A percentile compares a stretch with the other conserved stretches of the same genome.
phyloP scores from a whole-genome alignment of 1,140 invertebrate genomes.

The Macrobrachium rosenbergii region DNA sequence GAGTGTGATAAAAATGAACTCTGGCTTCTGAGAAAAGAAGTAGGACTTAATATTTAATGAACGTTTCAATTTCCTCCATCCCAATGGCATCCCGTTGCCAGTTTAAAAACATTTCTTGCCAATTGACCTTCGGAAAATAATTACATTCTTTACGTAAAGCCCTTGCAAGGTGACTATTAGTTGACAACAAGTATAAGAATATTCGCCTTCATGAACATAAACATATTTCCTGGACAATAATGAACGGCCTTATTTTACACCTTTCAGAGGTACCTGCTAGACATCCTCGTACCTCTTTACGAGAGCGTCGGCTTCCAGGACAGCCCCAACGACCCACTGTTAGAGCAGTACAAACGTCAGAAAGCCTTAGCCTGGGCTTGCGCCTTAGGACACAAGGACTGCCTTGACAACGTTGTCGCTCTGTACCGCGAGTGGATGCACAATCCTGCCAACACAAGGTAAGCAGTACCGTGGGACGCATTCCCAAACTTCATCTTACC shows the following conservation, averaged over 20 bases:
- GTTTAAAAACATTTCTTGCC: too few species aligned
- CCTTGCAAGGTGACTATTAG: too few species aligned
- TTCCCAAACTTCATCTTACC: background rate
- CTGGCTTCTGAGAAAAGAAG: background rate
- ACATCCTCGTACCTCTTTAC: conserved; percentile 54
- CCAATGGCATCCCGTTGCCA: too few species aligned
- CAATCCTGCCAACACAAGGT: conserved; percentile 66
- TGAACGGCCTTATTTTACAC: background rate
- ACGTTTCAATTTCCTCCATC: too few species aligned
- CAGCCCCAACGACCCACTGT: conserved; percentile 29
- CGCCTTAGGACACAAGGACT: conserved; percentile 51
- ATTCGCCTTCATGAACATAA: too few species aligned
- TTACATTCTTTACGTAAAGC: too few species aligned
- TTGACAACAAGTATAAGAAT: too few species aligned
- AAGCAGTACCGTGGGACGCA: conserved; percentile 3
- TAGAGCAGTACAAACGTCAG: conserved; percentile 47
- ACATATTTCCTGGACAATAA: background rate
- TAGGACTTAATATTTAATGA: too few species aligned
- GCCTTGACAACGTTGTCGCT: conserved; percentile 66
- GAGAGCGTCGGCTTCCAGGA: conserved; percentile 42
- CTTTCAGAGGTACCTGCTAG: conserved; percentile 42
- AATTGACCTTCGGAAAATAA: too few species aligned
- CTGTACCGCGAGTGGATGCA: conserved; percentile 68
- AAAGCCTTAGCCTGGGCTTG: conserved; percentile 52
- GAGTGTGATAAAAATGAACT: background rate